Evolutionary conservation across 2,888 invertebrate species (phyloP), one percentile per base, ranked within the genome.

Genomic region (Rhingia campestris): DNA sequence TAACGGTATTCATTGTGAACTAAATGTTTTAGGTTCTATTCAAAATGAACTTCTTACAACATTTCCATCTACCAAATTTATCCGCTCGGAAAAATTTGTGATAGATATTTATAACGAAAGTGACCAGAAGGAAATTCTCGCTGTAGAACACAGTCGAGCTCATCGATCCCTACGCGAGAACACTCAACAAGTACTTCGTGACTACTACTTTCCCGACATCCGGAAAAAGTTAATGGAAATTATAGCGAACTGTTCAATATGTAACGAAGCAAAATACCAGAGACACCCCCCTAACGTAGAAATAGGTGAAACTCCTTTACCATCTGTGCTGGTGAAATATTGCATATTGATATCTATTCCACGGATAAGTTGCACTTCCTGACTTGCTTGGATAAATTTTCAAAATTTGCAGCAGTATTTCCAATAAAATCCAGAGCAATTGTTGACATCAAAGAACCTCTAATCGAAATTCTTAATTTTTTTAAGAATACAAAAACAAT

Each of bases 31-130:
- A 6, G 49, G 4, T 4, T 4, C 9, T 5, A 49, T 49, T 14
- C 49, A 49, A 22, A 9, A 6, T 14, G 5, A 49, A 5, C 49
- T 49, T 4, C 22, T 49, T 49, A 49, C n/a, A 14, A 14, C 9
- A 6, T 49, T 49, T 49, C 49, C 49, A 49, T 14, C 49, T 49
- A 14, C 49, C 12, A 49, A 49, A 14, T 49, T 49, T 14, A 6
- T 49, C 7, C 49, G 14, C 30, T 14, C 49, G 49, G 49, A 49
- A 49, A 49, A 49, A 49, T 49, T 4, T 49, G 49, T 49, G 22
- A 14, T 49, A 49, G 22, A 49, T 14, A 49, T 49, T 49, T 49
- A 6, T 22, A 14, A 49, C 9, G 49, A 49, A 49, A 49, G 9
- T 49, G 49, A 49, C 49, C 49, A 49, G 22, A 14, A 12, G 30